Evolutionary conservation across 2,888 invertebrate genomes (phyloP).

Genomic region (Taphrorychus bicolor): DNA sequence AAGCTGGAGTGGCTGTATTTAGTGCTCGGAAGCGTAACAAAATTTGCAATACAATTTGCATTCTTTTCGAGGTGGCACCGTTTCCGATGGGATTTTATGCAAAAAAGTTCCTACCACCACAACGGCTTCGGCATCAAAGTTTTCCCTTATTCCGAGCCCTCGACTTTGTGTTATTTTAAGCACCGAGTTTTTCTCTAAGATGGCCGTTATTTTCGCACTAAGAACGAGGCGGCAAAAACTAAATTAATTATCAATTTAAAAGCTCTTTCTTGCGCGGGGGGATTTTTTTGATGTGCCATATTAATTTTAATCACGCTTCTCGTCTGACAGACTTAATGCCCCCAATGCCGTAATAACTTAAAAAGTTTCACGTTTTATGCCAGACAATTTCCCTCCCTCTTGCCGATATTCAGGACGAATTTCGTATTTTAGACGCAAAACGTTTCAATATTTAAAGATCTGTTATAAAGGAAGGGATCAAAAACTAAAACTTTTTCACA

Average conservation of each 20-base stretch:
- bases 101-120: neutral
- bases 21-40: conserved; percentile 7
- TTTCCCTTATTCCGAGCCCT: neutral
- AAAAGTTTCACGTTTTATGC: conserved; percentile 16
- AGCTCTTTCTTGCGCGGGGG: conserved; percentile 17
- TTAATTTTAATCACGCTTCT: conserved; percentile 27
- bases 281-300: conserved; percentile 10
- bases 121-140: neutral
- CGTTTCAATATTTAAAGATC: too few relatives aligned
- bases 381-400: conserved; percentile 13
- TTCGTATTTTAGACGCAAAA: too few relatives aligned
- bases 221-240: conserved; percentile 24
- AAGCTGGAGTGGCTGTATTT: neutral
- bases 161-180: conserved; percentile 28
- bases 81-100: conserved; percentile 13
- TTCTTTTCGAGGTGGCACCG: conserved; percentile 9
- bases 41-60: conserved; percentile 18
- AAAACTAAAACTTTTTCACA: too few relatives aligned
- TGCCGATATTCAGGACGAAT: too few relatives aligned
- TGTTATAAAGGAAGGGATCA: too few relatives aligned
- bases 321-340: conserved; percentile 28
- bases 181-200: conserved; percentile 14
- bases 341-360: conserved; percentile 23
- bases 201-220: conserved; percentile 12
- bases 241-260: conserved; percentile 36